Evolutionary conservation across 2,113 vertebrate genomes (phyloP).

Genomic region (Verasper variegatus): DNA sequence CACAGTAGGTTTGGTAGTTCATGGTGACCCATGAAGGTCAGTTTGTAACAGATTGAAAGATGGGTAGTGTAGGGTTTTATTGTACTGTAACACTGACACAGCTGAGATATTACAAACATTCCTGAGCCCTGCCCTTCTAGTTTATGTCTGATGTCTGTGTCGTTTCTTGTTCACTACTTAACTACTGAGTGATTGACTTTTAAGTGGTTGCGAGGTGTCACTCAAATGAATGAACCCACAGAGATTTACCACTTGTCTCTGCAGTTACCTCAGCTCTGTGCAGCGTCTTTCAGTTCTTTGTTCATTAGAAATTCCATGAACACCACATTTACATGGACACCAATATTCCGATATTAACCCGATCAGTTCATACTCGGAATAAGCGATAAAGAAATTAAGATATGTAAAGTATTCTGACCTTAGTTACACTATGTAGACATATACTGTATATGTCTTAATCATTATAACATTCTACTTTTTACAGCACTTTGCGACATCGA

Average conservation of each 20-base stretch:
- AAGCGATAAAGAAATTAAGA: no score
- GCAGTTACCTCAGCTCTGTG: not conserved
- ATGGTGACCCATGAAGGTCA: conserved; percentile 61
- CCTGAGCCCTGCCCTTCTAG: not conserved
- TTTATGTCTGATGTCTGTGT: not conserved
- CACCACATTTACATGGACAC: no score
- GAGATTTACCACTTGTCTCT: not conserved
- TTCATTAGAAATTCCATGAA: not conserved
- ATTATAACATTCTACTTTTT: no score
- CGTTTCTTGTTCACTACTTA: not conserved
- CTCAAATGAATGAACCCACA: not conserved
- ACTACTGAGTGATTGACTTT: not conserved
- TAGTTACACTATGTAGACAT: no score
- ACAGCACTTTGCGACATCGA: no score
- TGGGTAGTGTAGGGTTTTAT: conserved; percentile 23
- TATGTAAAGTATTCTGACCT: no score
- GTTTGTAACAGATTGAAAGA: conserved; percentile 61
- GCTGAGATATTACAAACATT: conserved; percentile 14
- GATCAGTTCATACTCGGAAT: no score
- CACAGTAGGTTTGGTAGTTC: conserved; percentile 59
- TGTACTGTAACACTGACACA: conserved; percentile 11
- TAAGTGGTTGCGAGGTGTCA: not conserved
- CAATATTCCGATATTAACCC: no score
- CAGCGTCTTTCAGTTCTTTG: not conserved
- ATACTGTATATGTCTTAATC: no score